phyloP scores from a whole-genome alignment of 2,888 invertebrate species.

The Minunthozetes semirufus region DNA sequence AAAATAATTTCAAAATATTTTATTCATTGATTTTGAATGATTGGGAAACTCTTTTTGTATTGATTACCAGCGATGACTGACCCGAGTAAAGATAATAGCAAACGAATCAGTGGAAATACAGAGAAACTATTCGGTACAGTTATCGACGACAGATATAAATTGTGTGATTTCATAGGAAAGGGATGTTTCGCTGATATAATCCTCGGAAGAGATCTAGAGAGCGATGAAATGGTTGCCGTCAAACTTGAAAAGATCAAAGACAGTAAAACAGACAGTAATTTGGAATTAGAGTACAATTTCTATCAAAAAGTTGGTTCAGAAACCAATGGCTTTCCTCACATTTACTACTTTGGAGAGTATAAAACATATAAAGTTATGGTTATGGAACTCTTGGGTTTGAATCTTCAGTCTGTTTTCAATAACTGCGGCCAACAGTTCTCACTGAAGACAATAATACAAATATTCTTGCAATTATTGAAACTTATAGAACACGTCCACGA shows the following conservation, averaged over 20 bases:
- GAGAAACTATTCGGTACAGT: no score
- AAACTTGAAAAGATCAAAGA: neutral
- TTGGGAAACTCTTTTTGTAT: no score
- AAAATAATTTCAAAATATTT: no score
- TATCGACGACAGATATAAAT: neutral
- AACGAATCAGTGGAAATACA: no score
- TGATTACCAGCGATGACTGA: no score
- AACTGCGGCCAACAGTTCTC: conserved; percentile 49
- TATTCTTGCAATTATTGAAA: conserved; percentile 58
- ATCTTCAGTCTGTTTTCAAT: conserved; percentile 98
- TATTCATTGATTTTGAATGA: no score
- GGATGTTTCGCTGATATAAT: neutral
- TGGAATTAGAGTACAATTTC: neutral
- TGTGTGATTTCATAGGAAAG: neutral
- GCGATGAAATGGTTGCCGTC: neutral
- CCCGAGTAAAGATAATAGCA: no score
- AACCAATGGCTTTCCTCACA: neutral
- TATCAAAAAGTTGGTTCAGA: neutral
- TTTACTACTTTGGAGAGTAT: conserved; percentile 99
- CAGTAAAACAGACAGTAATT: neutral
- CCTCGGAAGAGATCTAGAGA: neutral
- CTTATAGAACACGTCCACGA: conserved; percentile 99
- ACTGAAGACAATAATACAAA: neutral
- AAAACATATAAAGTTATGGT: conserved; percentile 99
- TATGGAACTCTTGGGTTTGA: conserved; percentile 96